phyloP scores from a whole-genome alignment of 2,888 invertebrate genomes.

The Thymelicus lineola region DNA sequence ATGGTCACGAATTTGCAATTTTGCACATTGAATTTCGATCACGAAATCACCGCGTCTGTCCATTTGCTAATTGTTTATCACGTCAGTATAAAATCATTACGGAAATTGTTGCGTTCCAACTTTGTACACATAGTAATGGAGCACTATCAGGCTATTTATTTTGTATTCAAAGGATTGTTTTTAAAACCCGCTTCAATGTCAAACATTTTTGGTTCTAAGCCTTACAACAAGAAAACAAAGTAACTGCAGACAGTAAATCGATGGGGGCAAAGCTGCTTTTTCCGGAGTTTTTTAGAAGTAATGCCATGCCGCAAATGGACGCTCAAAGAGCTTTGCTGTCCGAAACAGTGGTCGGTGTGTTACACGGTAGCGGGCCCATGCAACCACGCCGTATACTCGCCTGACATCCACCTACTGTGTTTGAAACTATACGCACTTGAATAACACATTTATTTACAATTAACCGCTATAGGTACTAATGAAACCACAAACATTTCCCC shows the following conservation, averaged over 20 bases:
- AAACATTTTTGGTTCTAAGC: conserved; percentile 39
- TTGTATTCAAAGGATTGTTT: conserved; percentile 1
- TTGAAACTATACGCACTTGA: neutral
- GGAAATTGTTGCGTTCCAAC: conserved; percentile 3
- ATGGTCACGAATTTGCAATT: conserved; percentile 47
- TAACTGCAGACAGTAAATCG: neutral
- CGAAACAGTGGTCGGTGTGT: conserved; percentile 55
- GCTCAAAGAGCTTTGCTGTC: conserved; percentile 76
- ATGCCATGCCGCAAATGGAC: conserved; percentile 48
- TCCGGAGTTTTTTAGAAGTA: conserved; percentile 51
- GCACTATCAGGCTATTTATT: neutral
- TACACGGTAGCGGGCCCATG: conserved; percentile 40
- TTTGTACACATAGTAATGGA: neutral
- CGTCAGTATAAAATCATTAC: conserved; percentile 61
- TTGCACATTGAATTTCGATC: conserved; percentile 55
- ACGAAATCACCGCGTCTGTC: conserved; percentile 48
- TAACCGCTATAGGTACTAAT: neutral
- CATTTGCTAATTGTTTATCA: conserved; percentile 59
- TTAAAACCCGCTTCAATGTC: conserved; percentile 36
- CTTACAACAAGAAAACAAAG: conserved; percentile 18
- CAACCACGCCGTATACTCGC: neutral
- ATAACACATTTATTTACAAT: neutral
- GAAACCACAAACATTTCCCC: neutral
- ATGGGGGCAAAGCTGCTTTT: conserved; percentile 51
- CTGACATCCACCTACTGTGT: conserved; percentile 9